Base-by-base conservation (phyloP, 2,888 invertebrate genomes). In the Hartigia nigra region DNA sequence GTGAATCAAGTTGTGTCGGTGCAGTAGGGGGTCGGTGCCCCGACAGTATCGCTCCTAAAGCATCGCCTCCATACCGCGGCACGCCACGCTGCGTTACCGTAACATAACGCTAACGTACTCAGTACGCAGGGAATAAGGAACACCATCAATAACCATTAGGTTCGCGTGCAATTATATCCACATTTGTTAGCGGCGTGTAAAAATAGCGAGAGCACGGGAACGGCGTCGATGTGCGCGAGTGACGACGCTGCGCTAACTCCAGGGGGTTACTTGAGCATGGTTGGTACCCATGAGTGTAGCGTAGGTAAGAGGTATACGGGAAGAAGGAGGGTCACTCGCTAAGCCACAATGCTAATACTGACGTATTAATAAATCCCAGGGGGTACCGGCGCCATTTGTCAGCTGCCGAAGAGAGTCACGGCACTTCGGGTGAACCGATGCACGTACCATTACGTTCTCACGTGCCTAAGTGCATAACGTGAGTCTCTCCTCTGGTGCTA, bases 131-230 rank as follows among this genome's bases (percentile, higher is more conserved):
- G 83, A 86, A 81, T 86, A 85, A 86, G 85, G 82, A 82, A 85
- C 81, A 82, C 86, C 90, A 90, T 90, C 89, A 87, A 91, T 89
- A 90, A 91, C 85, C 90, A 89, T 90, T 90, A 89, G 87, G 85
- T 84, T 86, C 85, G 82, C 84, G 86, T 83, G 89, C 88, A 90
- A 90, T 91, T 90, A 90, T 88, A 90, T 87, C 82, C 86, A 85
- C 88, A 87, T 89, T 89, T 86, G 86, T 88, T 87, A 87, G 82
- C 83, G 84, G 79, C 78, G 36, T 81, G 81, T 23, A 81, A 79
- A 81, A 85, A 81, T 82, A 76, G 77, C 78, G 70, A 55, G 55
- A 55, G 55, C 23, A 55, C 55, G 55, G 55, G 23, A 23, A 55
- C 55, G 55, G 55, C 23, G 55, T 55, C 23, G 55, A 55, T 55